phyloP scores from a whole-genome alignment of 2,797 vertebrate species.

The Chelonia mydas region DNA sequence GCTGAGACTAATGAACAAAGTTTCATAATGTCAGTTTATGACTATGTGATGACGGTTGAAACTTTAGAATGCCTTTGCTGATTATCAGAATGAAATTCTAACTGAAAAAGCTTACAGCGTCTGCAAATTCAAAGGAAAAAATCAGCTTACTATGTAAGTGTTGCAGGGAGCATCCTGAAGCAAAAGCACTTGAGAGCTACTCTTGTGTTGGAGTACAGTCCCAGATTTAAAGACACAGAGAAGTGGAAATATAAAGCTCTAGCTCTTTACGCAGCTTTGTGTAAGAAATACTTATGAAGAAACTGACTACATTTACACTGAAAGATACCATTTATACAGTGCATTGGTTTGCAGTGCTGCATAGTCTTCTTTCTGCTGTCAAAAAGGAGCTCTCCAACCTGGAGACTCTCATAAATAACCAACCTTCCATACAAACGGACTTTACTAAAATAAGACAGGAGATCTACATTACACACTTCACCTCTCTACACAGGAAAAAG shows the following conservation, averaged over 20 bases:
- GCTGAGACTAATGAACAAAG: constrained; percentile 66
- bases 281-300: constrained; percentile 15
- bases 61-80: constrained; percentile 61
- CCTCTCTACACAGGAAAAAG: too few relatives aligned
- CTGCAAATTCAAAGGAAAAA: neutral
- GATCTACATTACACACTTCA: too few relatives aligned
- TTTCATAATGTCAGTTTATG: constrained; percentile 72
- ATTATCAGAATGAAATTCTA: constrained; percentile 69
- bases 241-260: constrained; percentile 68
- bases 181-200: constrained; percentile 57
- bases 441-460: too few relatives aligned
- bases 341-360: neutral
- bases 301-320: constrained; percentile 63
- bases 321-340: constrained; percentile 16
- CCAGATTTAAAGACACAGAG: constrained; percentile 50
- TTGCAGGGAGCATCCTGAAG: constrained; percentile 43
- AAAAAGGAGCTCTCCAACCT: too few relatives aligned
- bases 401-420: too few relatives aligned
- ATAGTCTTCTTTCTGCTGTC: neutral
- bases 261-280: constrained; percentile 39
- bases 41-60: constrained; percentile 72
- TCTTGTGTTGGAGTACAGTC: constrained; percentile 49
- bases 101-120: neutral
- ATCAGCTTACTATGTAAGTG: constrained; percentile 16
- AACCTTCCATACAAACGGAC: too few relatives aligned